phyloP scores from a whole-genome alignment of 2,113 vertebrate genomes.

The Ceratotherium simum region DNA sequence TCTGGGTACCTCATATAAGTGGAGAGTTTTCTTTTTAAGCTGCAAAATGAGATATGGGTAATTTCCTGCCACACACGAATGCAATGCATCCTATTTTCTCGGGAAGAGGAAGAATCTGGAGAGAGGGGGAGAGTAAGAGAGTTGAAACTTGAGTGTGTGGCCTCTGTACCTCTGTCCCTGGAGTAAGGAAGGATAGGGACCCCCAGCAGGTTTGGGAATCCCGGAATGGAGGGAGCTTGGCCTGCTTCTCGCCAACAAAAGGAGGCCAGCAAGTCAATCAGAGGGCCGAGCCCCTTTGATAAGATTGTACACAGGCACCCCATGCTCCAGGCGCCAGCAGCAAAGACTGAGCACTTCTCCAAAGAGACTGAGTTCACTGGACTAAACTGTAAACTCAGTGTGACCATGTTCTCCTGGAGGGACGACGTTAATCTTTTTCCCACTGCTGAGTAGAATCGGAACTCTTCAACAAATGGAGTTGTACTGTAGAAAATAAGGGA shows the following conservation, averaged over 20 bases:
- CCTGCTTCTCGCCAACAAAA: background rate
- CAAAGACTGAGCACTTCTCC: background rate
- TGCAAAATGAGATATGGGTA: background rate
- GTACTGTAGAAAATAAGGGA: background rate
- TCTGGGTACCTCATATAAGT: background rate
- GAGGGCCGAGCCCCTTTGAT: background rate
- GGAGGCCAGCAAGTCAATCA: too few relatives aligned
- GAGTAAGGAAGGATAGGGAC: too few relatives aligned
- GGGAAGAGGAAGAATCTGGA: background rate
- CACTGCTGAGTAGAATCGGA: background rate
- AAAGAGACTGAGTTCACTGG: background rate
- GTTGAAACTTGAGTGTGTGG: background rate
- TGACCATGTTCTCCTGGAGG: background rate
- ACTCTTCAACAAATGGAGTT: background rate
- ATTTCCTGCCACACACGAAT: background rate
- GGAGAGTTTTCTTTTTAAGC: background rate
- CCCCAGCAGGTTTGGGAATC: background rate
- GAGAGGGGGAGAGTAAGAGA: background rate
- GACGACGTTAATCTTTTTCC: background rate
- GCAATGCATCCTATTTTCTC: background rate
- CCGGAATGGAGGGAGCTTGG: background rate
- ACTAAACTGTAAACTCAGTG: background rate
- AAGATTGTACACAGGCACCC: accelerated
- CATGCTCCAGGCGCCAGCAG: accelerated
- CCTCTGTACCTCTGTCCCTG: background rate